phyloP scores from a whole-genome alignment of 2,888 invertebrate genomes.

The Lasioglossum marginatum region DNA sequence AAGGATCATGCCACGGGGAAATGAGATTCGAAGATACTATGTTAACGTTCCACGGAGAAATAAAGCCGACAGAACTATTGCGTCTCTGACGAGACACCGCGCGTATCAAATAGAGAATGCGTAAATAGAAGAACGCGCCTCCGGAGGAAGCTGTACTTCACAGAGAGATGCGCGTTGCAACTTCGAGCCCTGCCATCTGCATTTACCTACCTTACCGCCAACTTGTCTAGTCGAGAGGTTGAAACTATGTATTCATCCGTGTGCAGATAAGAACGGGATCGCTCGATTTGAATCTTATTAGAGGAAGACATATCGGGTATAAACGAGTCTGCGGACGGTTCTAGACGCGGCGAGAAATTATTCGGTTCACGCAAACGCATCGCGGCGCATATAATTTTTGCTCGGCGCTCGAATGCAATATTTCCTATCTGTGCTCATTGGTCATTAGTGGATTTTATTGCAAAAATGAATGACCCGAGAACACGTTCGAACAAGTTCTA shows the following conservation, averaged over 20 bases:
- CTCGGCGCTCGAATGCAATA: not conserved
- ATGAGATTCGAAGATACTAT: not conserved
- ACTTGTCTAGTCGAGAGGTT: not conserved
- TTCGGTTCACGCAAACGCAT: not conserved
- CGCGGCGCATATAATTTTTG: not conserved
- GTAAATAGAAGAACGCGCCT: not conserved
- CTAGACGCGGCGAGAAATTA: not conserved
- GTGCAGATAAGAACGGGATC: not conserved
- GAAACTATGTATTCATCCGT: not conserved
- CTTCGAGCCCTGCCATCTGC: not conserved
- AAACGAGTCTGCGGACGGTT: not conserved
- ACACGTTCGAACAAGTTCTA: not conserved
- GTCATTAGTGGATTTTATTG: not conserved
- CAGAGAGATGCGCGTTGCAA: not conserved
- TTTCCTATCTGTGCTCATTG: not conserved
- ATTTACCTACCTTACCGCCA: not conserved
- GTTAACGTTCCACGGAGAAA: not conserved
- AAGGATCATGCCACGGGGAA: not conserved
- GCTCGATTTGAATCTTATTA: constrained; percentile 1
- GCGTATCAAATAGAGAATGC: not conserved
- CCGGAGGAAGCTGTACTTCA: not conserved
- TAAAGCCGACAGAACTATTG: constrained; percentile 9
- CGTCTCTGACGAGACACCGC: not conserved
- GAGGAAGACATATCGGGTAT: not conserved
- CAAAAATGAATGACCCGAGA: not conserved